Evolutionary conservation across 2,797 vertebrate species (phyloP).

Genomic region (Myotis vivesi): DNA sequence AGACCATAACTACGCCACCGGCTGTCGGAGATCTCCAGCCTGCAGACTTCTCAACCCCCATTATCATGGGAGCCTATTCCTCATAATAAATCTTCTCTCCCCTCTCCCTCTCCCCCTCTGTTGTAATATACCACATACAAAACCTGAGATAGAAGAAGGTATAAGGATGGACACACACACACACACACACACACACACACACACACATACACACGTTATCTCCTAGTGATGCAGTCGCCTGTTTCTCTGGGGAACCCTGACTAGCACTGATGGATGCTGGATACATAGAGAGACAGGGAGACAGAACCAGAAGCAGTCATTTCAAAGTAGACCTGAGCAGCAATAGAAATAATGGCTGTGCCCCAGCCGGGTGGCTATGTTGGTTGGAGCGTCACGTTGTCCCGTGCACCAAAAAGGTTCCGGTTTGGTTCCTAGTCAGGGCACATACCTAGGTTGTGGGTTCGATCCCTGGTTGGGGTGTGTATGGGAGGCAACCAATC

Average conservation of each 20-base stretch:
- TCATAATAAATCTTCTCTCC: neutral
- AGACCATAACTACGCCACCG: neutral
- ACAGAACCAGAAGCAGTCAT: neutral
- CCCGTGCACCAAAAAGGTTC: too few species aligned
- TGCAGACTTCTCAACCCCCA: neutral
- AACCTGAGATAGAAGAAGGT: neutral
- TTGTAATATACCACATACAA: neutral
- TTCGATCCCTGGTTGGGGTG: too few species aligned
- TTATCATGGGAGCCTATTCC: neutral
- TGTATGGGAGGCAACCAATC: too few species aligned
- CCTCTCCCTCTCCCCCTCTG: neutral
- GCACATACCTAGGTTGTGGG: too few species aligned
- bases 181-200: neutral
- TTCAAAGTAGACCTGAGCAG: neutral
- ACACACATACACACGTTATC: neutral
- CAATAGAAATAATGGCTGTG: neutral
- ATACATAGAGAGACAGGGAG: neutral
- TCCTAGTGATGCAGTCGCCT: neutral
- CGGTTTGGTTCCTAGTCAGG: too few species aligned
- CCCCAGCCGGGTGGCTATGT: too few species aligned
- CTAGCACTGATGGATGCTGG: neutral
- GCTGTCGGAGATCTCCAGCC: neutral
- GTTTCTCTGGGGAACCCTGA: neutral
- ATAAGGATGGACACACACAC: neutral
- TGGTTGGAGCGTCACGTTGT: too few species aligned